Percentiles rank a stretch among this genome's conserved stretches.
Evolutionary conservation across 2,113 vertebrate species (phyloP).

Genomic region (Hippolais icterina): DNA sequence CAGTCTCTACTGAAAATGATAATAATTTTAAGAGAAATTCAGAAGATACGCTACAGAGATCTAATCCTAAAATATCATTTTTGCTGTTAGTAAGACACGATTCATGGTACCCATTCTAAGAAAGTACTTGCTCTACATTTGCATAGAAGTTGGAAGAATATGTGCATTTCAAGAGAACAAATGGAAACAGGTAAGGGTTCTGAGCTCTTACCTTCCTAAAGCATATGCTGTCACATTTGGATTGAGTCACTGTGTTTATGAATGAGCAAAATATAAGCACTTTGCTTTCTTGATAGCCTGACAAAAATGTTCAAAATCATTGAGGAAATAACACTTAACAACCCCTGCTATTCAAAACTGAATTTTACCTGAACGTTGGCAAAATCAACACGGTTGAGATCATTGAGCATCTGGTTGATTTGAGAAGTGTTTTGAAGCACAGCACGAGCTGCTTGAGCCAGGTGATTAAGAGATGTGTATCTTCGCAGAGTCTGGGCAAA

Average conservation of each 20-base stretch:
- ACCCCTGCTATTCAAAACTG: background rate
- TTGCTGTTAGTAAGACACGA: background rate
- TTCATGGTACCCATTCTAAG: background rate
- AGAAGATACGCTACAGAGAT: background rate
- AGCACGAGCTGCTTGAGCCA: slow-evolving; percentile 97
- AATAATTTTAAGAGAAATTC: background rate
- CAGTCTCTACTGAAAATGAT: background rate
- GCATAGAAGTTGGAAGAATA: background rate
- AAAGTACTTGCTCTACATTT: background rate
- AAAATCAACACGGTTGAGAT: slow-evolving; percentile 99
- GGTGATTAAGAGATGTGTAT: slow-evolving; percentile 98
- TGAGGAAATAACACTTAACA: background rate
- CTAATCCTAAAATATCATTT: background rate
- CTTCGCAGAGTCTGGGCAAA: slow-evolving; percentile 98
- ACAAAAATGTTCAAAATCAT: background rate
- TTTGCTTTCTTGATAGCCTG: background rate
- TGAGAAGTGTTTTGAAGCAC: slow-evolving; percentile 99
- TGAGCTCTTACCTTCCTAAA: background rate
- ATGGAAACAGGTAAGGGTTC: background rate
- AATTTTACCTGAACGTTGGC: slow-evolving; percentile 94
- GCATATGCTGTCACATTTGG: background rate
- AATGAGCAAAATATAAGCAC: background rate
- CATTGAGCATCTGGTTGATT: slow-evolving; percentile 99
- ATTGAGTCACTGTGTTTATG: background rate
- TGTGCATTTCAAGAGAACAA: background rate